A percentile compares a stretch with the other conserved stretches of the same genome.
These are phyloP conservation scores for Acipenser oxyrinchus DNA, from an alignment of 2,797 vertebrate genomes.

Conservation along the genomic window DNA sequence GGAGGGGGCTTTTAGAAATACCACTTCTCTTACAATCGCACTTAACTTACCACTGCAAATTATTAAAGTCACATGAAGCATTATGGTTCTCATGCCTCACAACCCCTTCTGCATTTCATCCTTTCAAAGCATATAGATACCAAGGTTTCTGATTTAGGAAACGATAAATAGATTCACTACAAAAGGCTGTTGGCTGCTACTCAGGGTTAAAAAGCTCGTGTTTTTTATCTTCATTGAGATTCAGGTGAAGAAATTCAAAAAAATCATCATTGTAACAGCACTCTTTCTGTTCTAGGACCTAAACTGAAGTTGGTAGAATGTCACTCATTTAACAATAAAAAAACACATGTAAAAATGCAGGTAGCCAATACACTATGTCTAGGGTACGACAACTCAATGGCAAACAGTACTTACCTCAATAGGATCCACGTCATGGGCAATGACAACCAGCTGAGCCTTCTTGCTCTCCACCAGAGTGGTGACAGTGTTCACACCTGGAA, in stretches of 20 bases:
- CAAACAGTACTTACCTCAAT: constrained; percentile 68
- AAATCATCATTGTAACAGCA: constrained; percentile 57
- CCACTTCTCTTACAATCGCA: neutral
- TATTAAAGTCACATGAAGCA: neutral
- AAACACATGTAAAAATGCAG: neutral
- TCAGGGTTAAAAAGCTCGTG: constrained; percentile 69
- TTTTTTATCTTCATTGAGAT: constrained; percentile 48
- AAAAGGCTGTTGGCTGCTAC: constrained; percentile 32
- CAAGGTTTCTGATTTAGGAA: neutral
- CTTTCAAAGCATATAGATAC: no score
- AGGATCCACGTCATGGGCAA: constrained; percentile 93
- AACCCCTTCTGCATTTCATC: neutral
- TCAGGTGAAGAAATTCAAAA: constrained; percentile 68
- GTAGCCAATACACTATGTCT: no score
- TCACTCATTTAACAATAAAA: neutral
- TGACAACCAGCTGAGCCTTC: constrained; percentile 90
- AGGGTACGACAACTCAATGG: no score
- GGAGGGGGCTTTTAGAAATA: fast-evolving
- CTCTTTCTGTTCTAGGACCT: neutral
- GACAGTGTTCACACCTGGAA: constrained; percentile 83
- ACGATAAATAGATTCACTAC: neutral
- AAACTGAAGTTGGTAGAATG: neutral
- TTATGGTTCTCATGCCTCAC: no score
- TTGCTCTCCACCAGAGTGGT: constrained; percentile 93
- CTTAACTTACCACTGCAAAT: no score